Evolutionary conservation across 2,888 invertebrate species (phyloP).

Genomic region (Mesoligia furuncula): DNA sequence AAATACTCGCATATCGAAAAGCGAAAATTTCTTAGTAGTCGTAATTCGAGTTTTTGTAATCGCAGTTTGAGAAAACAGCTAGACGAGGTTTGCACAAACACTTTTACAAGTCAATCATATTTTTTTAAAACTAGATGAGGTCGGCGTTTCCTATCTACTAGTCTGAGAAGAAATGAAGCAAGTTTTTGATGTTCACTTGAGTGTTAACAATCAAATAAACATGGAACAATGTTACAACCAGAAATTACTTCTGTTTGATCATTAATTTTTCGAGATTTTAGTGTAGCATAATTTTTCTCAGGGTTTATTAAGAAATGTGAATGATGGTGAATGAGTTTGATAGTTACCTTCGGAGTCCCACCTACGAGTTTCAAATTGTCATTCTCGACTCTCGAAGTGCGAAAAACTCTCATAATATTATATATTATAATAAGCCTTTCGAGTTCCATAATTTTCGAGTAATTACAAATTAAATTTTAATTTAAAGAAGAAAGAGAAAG

Average conservation of each 20-base stretch:
- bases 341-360: neutral
- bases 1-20: neutral
- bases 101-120: too few species aligned
- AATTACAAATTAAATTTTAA: conserved; percentile 58
- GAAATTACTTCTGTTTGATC: neutral
- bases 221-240: neutral
- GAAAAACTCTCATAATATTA: too few species aligned
- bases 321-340: too few species aligned
- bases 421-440: too few species aligned
- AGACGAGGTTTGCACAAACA: too few species aligned
- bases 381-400: too few species aligned
- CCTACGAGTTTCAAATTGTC: neutral
- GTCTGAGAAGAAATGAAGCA: too few species aligned
- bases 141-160: too few species aligned
- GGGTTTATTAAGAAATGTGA: neutral
- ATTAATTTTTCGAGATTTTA: neutral
- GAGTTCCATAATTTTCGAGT: conserved; percentile 52
- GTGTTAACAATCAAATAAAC: neutral
- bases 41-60: neutral
- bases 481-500: conserved; percentile 31
- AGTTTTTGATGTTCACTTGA: neutral
- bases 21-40: neutral
- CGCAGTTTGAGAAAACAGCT: neutral
- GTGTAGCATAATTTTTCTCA: too few species aligned
- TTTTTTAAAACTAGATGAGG: too few species aligned